Percentiles rank a stretch among this genome's conserved stretches.
Conservation (phyloP, 2,113 vertebrate species). For the Cardinalis cardinalis region DNA sequence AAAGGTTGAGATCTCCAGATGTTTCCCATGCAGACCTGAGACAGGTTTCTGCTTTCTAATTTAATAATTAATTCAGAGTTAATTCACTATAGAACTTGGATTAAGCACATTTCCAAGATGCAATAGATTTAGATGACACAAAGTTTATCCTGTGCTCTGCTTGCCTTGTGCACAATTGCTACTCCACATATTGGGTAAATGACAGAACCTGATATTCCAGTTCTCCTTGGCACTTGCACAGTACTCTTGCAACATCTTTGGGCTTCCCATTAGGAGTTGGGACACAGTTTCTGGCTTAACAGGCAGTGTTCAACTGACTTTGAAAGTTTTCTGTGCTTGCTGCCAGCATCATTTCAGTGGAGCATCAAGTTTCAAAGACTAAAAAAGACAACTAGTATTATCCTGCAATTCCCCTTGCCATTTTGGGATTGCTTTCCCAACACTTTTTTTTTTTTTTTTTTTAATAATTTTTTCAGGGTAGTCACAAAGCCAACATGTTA, state of each 20-base stretch:
- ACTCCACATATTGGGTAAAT: not conserved
- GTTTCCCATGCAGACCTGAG: not conserved
- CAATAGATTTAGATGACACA: not conserved
- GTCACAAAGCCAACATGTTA: not conserved
- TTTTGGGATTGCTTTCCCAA: not conserved
- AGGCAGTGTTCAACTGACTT: not conserved
- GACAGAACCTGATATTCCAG: conserved; percentile 5
- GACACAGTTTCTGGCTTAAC: not conserved
- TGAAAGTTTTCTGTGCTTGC: not conserved
- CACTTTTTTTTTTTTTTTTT: not conserved
- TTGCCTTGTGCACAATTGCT: not conserved
- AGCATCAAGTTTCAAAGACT: not conserved
- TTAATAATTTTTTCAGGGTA: not conserved
- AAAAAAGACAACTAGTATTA: not conserved
- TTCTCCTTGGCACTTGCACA: not conserved
- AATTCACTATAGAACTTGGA: not conserved
- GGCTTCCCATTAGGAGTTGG: not conserved
- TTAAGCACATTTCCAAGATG: not conserved
- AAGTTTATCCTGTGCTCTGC: fast-evolving
- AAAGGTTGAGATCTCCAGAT: not conserved
- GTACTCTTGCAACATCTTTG: not conserved
- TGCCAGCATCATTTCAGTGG: not conserved
- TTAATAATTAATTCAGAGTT: not conserved
- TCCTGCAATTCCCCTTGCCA: not conserved
- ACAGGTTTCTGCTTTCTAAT: not conserved